These are phyloP conservation scores for Mellilla xanthometata DNA, from an alignment of 2,888 invertebrate species.

Conservation along the genomic window DNA sequence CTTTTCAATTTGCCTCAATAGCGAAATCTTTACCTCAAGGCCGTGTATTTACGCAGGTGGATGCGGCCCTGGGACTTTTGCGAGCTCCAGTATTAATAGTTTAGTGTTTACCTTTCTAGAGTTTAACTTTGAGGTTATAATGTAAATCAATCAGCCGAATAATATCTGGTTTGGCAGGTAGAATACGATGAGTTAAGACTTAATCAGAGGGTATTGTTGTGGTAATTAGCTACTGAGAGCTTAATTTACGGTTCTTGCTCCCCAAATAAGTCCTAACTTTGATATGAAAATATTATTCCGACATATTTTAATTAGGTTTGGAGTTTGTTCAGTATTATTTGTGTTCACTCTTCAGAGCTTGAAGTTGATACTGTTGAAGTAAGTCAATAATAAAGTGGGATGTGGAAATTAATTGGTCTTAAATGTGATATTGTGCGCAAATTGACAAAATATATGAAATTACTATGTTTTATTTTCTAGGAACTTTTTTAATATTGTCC, in stretches of 20 bases:
- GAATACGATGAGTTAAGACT: too few species aligned
- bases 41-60: constrained; percentile 52
- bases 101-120: too few species aligned
- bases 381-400: constrained; percentile 19
- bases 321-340: constrained; percentile 32
- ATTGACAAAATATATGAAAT: too few species aligned
- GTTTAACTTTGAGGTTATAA: too few species aligned
- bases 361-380: constrained; percentile 23
- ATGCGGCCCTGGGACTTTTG: constrained; percentile 33
- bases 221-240: constrained; percentile 10
- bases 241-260: constrained; percentile 28
- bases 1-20: constrained; percentile 76
- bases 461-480: too few species aligned
- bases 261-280: constrained; percentile 30
- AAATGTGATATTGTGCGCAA: not conserved
- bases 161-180: too few species aligned
- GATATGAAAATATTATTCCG: constrained; percentile 35
- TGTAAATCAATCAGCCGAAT: too few species aligned
- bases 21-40: constrained; percentile 73
- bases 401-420: not conserved
- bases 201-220: too few species aligned
- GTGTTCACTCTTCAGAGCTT: constrained; percentile 19
- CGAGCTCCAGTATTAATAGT: not conserved
- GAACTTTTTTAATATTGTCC: too few species aligned
- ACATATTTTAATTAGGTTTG: constrained; percentile 34